Percentiles rank a stretch among this genome's conserved stretches.
These are phyloP conservation scores for Choloepus didactylus DNA, from an alignment of 2,797 vertebrate species.

Conservation along the genomic window DNA sequence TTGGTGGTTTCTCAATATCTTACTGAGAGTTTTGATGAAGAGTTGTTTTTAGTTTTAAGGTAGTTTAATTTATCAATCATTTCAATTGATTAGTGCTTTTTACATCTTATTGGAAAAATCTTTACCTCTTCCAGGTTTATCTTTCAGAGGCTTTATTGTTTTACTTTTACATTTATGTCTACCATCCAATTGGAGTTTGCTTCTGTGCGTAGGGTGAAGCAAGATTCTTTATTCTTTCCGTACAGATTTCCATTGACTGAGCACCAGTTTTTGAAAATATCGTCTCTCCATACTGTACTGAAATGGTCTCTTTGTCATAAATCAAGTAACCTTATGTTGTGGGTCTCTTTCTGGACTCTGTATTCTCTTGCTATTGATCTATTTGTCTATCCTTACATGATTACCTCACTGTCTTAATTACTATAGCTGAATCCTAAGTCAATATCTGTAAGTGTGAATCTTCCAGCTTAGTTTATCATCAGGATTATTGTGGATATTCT, in stretches of 20 bases:
- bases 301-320: neutral
- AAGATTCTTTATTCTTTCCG: neutral
- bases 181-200: neutral
- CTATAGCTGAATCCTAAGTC: neutral
- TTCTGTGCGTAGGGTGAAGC: neutral
- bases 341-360: neutral
- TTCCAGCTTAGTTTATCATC: neutral
- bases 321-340: neutral
- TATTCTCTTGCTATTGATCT: neutral
- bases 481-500: neutral
- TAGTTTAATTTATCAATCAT: neutral
- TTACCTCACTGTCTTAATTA: neutral
- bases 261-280: neutral
- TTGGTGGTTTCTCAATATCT: neutral
- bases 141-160: neutral
- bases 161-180: neutral
- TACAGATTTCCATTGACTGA: neutral
- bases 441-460: neutral
- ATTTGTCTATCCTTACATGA: neutral
- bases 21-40: neutral
- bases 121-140: neutral
- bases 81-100: neutral
- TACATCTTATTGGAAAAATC: neutral
- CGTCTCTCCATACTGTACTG: neutral
- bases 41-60: conserved; percentile 6